phyloP scores from a whole-genome alignment of 2,113 vertebrate species.

The Tragelaphus scriptus region DNA sequence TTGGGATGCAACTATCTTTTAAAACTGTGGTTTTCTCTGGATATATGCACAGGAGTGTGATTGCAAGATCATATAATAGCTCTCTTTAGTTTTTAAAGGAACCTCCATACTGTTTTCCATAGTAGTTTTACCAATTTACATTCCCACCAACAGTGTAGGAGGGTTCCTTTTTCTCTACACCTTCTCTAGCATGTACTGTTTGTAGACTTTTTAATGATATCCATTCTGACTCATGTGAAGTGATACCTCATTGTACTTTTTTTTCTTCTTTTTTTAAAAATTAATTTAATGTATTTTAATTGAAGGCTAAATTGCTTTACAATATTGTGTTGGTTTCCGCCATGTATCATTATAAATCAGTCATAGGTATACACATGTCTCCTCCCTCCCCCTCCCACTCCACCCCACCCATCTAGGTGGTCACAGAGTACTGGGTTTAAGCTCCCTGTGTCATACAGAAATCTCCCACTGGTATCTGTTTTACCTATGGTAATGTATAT shows the following conservation, averaged over 20 bases:
- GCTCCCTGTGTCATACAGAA: not conserved
- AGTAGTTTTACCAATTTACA: not conserved
- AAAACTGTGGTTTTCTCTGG: not conserved
- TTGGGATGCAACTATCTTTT: not conserved
- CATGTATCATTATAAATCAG: not conserved
- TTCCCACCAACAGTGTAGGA: not conserved
- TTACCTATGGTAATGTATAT: not conserved
- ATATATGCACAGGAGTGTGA: not conserved
- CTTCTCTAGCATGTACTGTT: not conserved
- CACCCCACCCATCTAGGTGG: not conserved
- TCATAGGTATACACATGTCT: not conserved
- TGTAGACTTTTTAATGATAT: not conserved
- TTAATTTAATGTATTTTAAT: not conserved
- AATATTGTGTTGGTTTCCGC: not conserved
- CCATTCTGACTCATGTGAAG: not conserved
- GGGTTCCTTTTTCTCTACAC: not conserved
- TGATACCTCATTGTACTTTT: not conserved
- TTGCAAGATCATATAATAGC: not conserved
- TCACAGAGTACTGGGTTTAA: not conserved
- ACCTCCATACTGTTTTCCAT: not conserved
- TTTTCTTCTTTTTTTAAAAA: not conserved
- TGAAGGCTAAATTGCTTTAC: not conserved
- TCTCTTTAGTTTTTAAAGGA: not conserved
- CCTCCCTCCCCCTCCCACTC: not conserved
- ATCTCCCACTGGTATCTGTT: not conserved